Percentiles rank a stretch among this genome's conserved stretches.
phyloP scores from a whole-genome alignment of 2,113 vertebrate species.

The Apeltes quadracus region DNA sequence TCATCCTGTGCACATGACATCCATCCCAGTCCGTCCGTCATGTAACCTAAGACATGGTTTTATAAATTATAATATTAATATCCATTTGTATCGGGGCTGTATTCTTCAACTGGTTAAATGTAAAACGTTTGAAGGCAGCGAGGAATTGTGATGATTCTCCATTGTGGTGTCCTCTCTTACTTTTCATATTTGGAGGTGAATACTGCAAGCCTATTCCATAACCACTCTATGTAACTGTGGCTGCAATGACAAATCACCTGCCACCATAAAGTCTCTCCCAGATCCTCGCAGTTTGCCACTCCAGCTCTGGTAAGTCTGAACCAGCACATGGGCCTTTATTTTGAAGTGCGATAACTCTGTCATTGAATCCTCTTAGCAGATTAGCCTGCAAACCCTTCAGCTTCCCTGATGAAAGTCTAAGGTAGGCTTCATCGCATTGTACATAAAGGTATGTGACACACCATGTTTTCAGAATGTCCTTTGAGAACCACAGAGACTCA shows the following conservation, averaged over 20 bases:
- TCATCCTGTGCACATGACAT: no score
- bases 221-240: background rate
- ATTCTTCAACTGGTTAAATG: no score
- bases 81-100: no score
- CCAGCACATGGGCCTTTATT: constrained; percentile 34
- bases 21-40: no score
- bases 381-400: constrained; percentile 34
- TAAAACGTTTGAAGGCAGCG: no score
- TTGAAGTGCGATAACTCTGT: constrained; percentile 23
- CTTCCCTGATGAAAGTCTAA: constrained; percentile 5
- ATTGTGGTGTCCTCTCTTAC: no score
- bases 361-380: constrained; percentile 65
- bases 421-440: background rate
- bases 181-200: no score
- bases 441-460: background rate
- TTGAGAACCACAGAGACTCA: constrained; percentile 16
- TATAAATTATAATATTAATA: no score
- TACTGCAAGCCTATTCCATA: no score
- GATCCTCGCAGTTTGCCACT: background rate
- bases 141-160: no score
- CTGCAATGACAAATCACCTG: background rate
- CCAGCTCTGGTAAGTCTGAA: background rate
- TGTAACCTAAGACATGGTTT: no score
- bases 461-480: constrained; percentile 46
- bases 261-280: no score